Evolutionary conservation across 2,888 invertebrate genomes (phyloP).

Genomic region (Halocaridina rubra): DNA sequence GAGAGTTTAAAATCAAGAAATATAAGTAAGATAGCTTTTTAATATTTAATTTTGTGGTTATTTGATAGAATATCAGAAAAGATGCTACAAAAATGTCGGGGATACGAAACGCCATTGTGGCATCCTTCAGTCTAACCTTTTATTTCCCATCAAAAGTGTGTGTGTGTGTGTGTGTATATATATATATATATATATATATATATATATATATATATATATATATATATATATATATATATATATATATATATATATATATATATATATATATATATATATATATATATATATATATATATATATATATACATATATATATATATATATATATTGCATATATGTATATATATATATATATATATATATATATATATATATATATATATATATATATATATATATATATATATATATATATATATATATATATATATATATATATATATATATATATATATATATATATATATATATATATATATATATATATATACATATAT

Average conservation of each 20-base stretch:
- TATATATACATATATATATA: background rate
- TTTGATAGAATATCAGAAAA: too few relatives aligned
- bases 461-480: conserved; percentile 43
- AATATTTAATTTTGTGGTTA: too few relatives aligned
- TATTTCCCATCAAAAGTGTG: too few relatives aligned
- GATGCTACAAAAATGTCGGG: too few relatives aligned
- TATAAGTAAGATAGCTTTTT: too few relatives aligned
- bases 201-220: background rate
- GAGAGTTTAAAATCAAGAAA: too few relatives aligned
- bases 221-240: background rate
- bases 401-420: conserved; percentile 38
- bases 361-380: conserved; percentile 30
- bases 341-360: conserved; percentile 29
- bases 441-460: conserved; percentile 35
- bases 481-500: conserved; percentile 32
- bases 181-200: background rate
- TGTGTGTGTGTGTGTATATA: background rate
- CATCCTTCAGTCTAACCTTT: too few relatives aligned
- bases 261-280: background rate
- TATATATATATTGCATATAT: background rate
- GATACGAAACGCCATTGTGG: too few relatives aligned
- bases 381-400: conserved; percentile 42
- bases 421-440: conserved; percentile 33
- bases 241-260: background rate
- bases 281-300: background rate